These are phyloP conservation scores for Penaeus chinensis DNA, from an alignment of 1,140 invertebrate species.

Conservation along the genomic window DNA sequence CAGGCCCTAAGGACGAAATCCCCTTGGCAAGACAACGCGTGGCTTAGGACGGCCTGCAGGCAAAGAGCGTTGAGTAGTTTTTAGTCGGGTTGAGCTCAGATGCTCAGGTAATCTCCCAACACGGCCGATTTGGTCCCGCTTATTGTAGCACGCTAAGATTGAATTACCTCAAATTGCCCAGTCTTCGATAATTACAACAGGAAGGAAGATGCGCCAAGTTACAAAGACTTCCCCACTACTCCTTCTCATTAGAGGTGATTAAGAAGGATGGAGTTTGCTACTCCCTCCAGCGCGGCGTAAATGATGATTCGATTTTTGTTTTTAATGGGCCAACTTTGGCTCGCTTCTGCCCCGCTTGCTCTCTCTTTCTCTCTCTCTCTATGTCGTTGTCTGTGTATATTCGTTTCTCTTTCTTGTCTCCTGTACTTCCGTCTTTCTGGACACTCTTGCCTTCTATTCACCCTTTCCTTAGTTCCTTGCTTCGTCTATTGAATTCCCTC, in stretches of 20 bases:
- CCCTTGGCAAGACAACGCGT: not conserved
- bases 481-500: not conserved
- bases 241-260: constrained; percentile 41
- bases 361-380: no score
- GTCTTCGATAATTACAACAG: constrained; percentile 59
- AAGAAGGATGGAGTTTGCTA: constrained; percentile 43
- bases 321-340: no score
- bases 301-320: constrained; percentile 24
- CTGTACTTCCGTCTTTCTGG: not conserved
- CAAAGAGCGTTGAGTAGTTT: constrained; percentile 53
- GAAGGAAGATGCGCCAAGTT: constrained; percentile 56
- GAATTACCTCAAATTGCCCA: constrained; percentile 57
- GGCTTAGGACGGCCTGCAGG: not conserved
- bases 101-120: constrained; percentile 59
- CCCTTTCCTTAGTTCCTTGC: not conserved
- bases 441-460: not conserved
- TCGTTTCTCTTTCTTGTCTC: no score
- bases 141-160: constrained; percentile 61
- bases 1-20: not conserved
- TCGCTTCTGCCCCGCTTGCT: no score
- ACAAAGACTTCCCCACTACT: constrained; percentile 50
- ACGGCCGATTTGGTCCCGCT: constrained; percentile 55
- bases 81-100: constrained; percentile 55
- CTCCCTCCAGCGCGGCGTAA: not conserved
- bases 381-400: no score